Evolutionary conservation across 2,888 invertebrate genomes (phyloP).

Genomic region (Acleris sparsana): DNA sequence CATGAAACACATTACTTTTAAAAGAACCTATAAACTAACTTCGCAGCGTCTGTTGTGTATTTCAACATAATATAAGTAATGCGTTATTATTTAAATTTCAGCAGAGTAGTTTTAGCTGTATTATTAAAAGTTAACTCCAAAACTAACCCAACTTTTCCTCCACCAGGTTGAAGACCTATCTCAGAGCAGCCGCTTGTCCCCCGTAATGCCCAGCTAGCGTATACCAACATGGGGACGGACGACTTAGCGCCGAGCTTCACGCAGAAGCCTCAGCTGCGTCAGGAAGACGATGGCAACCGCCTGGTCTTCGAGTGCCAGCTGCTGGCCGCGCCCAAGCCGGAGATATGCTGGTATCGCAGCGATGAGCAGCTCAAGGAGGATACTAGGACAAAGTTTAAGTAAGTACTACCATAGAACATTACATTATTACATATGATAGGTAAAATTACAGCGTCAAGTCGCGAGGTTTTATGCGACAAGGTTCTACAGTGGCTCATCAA

Average conservation of each 20-base stretch:
- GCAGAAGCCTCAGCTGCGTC: slow-evolving; percentile 97
- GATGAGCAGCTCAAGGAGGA: slow-evolving; percentile 93
- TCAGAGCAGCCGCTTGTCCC: slow-evolving; percentile 48
- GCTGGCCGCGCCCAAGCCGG: slow-evolving; percentile 93
- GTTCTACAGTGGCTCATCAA: too few relatives aligned
- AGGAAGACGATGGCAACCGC: slow-evolving; percentile 98
- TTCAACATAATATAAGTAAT: too few relatives aligned
- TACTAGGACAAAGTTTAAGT: slow-evolving; percentile 92
- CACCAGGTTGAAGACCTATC: slow-evolving; percentile 52
- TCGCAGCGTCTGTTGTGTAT: too few relatives aligned
- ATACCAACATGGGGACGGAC: slow-evolving; percentile 91
- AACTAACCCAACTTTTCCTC: slow-evolving; percentile 27
- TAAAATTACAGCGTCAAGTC: too few relatives aligned
- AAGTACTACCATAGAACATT: too few relatives aligned
- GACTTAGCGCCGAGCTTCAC: slow-evolving; percentile 99
- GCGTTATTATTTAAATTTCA: background rate
- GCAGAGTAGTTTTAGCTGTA: too few relatives aligned
- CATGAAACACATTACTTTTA: too few relatives aligned
- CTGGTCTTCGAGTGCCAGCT: slow-evolving; percentile 97
- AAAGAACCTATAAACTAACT: too few relatives aligned
- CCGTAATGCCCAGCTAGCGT: slow-evolving; percentile 75
- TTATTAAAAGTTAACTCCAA: background rate
- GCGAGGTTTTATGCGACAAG: too few relatives aligned
- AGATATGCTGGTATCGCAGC: slow-evolving; percentile 95
- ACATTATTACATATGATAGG: too few relatives aligned